These are phyloP conservation scores for Rutpela maculata DNA, from an alignment of 2,888 invertebrate genomes.

Conservation along the genomic window DNA sequence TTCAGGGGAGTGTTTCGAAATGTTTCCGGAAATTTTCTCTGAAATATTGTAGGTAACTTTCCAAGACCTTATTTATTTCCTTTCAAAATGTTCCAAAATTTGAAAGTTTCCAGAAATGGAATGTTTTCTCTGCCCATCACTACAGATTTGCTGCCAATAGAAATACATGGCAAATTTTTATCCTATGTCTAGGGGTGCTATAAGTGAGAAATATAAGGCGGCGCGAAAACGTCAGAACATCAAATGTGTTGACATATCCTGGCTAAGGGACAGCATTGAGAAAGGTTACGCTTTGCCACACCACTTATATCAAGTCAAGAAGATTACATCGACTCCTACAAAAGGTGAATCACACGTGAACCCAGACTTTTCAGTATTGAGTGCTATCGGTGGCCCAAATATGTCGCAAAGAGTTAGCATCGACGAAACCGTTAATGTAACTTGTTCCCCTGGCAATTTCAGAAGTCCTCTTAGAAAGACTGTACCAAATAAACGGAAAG, in stretches of 20 bases:
- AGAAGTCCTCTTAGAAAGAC: slow-evolving; percentile 7
- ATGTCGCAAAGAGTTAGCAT: slow-evolving; percentile 45
- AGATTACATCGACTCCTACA: slow-evolving; percentile 83
- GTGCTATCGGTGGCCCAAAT: slow-evolving; percentile 67
- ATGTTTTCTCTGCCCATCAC: too few relatives aligned
- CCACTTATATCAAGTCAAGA: slow-evolving; percentile 73
- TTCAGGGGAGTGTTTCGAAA: too few relatives aligned
- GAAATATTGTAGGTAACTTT: too few relatives aligned
- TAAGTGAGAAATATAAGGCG: slow-evolving; percentile 85
- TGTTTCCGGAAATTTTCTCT: too few relatives aligned
- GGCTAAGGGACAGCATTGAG: slow-evolving; percentile 87
- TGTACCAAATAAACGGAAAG: slow-evolving; percentile 46
- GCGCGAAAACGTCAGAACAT: slow-evolving; percentile 73
- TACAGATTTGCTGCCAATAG: background rate
- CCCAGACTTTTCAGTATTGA: slow-evolving; percentile 75
- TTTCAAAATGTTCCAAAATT: too few relatives aligned
- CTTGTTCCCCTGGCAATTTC: slow-evolving; percentile 28
- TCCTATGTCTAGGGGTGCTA: slow-evolving; percentile 76
- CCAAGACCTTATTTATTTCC: too few relatives aligned
- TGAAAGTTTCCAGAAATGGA: too few relatives aligned
- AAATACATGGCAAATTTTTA: slow-evolving; percentile 1
- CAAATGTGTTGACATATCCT: slow-evolving; percentile 84
- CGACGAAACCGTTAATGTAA: slow-evolving; percentile 50
- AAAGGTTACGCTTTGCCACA: slow-evolving; percentile 83
- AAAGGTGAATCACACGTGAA: slow-evolving; percentile 72